Evolutionary conservation across 2,797 vertebrate species (phyloP), one percentile per base, ranked within the genome.

Genomic region (Rhynchonycteris naso): DNA sequence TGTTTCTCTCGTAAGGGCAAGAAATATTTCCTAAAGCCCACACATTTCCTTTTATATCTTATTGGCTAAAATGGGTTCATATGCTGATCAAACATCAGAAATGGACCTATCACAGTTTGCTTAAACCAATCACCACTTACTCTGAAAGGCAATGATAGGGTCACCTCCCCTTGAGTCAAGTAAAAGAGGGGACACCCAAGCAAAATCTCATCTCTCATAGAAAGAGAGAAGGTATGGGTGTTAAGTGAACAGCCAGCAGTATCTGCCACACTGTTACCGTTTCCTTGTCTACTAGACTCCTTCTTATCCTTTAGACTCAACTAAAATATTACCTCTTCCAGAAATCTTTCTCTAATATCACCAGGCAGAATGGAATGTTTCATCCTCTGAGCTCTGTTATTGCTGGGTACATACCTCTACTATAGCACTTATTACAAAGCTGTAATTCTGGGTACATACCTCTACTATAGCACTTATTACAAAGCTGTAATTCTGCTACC

Each of bases 301-400:
- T 87, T 69, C 59, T 80, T 68, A 87, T 26, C 33, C 47, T 79
- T 50, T 92, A 71, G 58, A 71, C 1, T 86, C 65, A 85, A 81
- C n/a, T 75, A 22, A 90, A 84, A 83, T 78, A 84, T 7, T 38
- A 47, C 28, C 38, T 90, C 52, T 87, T 93, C 56, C 50, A 66
- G 71, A 69, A 89, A 91, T 68, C 16, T 26, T 86, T 94, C 94
- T 80, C 56, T 93, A 66, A 87, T 84, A 58, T 56, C 61, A 84
- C 22, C 22, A 66, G 84, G 56, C 3, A 94, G 30, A 92, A 86
- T 33, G 12, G 18, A 59, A 76, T 24, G n/a, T 22, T 66, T 79
- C 47, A 80, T 66, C 24, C n/a, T 87, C 83, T 83, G 16, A 96
- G 38, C 22, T 33, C 38, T 43, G 4, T 16, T 66, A 78, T 63